These are phyloP conservation scores for Pseudomyrmex flavicornis DNA, from an alignment of 1,140 invertebrate species.

Conservation along the genomic window DNA sequence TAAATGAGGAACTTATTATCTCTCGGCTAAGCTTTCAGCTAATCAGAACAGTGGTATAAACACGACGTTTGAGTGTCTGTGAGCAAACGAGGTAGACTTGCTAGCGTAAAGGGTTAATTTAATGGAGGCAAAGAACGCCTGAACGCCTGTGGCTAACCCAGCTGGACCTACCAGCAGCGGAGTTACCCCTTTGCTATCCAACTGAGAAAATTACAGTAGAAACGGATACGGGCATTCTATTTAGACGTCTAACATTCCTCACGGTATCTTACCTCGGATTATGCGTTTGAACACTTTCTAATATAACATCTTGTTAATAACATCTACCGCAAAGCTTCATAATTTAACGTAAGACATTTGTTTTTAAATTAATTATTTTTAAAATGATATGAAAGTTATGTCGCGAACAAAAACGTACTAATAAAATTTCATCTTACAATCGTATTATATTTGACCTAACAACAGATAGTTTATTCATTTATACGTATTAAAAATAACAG, in stretches of 20 bases:
- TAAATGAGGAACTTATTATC: background rate
- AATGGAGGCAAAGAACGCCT: constrained; percentile 57
- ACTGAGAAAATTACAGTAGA: constrained; percentile 50
- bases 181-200: constrained; percentile 53
- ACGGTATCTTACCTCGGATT: constrained; percentile 29
- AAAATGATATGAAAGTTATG: no score
- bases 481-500: background rate
- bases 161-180: constrained; percentile 48
- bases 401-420: no score
- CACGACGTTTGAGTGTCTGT: constrained; percentile 35
- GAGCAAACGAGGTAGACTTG: constrained; percentile 31
- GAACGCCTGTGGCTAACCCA: constrained; percentile 59
- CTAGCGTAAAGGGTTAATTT: constrained; percentile 60
- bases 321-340: no score
- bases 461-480: no score
- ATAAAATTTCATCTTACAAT: no score
- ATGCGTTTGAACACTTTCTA: constrained; percentile 10
- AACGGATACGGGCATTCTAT: constrained; percentile 55
- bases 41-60: constrained; percentile 45
- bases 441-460: no score
- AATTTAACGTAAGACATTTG: no score
- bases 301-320: no score
- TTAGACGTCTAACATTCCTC: constrained; percentile 47
- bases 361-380: no score
- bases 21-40: background rate